Percentiles rank a stretch among this genome's conserved stretches.
phyloP scores from a whole-genome alignment of 1,140 invertebrate genomes.

The Drosophila quadrilineata region DNA sequence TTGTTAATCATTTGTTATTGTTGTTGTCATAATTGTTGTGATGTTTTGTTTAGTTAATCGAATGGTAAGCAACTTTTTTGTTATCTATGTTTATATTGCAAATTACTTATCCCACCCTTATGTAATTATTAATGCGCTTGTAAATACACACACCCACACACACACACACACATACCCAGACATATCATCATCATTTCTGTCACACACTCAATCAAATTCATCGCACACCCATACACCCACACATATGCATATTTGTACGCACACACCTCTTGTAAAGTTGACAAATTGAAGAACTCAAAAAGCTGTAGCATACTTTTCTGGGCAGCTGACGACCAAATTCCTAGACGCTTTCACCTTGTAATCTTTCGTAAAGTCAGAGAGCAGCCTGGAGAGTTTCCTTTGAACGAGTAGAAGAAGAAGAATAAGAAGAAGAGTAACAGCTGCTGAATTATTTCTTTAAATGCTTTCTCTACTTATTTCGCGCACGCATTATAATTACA shows the following conservation, averaged over 20 bases:
- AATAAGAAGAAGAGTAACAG: not conserved
- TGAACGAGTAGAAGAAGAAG: not conserved
- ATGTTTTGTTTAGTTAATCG: slow-evolving; percentile 73
- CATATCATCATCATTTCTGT: not conserved
- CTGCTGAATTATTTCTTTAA: slow-evolving; percentile 40
- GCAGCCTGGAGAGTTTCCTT: too few relatives aligned
- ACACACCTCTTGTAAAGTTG: slow-evolving; percentile 47
- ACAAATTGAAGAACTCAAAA: slow-evolving; percentile 17
- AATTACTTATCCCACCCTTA: slow-evolving; percentile 33
- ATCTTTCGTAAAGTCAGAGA: slow-evolving; percentile 1
- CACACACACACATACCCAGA: not conserved
- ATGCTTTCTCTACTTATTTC: slow-evolving; percentile 61
- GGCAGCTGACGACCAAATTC: slow-evolving; percentile 21
- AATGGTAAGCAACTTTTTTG: slow-evolving; percentile 80
- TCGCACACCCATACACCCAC: slow-evolving; percentile 1
- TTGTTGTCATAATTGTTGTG: slow-evolving; percentile 61
- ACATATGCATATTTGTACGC: slow-evolving; percentile 7
- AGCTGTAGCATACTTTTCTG: slow-evolving; percentile 41
- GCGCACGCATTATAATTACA: slow-evolving; percentile 70
- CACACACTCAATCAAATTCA: not conserved
- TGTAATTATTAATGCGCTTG: slow-evolving; percentile 72
- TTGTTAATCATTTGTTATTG: slow-evolving; percentile 60
- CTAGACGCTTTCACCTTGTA: slow-evolving; percentile 35
- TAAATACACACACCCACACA: slow-evolving; percentile 49
- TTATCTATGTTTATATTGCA: slow-evolving; percentile 55